These are phyloP conservation scores for Rugalucina vietnamica DNA, from an alignment of 2,888 invertebrate species.

Conservation along the genomic window DNA sequence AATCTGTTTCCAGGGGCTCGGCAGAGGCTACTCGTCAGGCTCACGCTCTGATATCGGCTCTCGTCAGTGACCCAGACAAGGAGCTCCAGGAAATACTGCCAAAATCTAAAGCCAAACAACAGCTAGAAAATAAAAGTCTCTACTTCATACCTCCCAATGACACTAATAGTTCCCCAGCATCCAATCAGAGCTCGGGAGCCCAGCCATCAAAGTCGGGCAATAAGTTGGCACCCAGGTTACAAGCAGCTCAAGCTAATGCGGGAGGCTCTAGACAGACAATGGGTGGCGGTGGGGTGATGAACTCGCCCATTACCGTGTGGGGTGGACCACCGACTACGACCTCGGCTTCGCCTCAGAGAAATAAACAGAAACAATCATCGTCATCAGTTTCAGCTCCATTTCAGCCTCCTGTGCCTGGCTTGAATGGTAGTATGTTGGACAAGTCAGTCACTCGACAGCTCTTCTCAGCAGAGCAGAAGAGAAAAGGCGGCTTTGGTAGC, in stretches of 20 bases:
- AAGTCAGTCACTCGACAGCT: constrained; percentile 80
- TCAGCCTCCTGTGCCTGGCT: constrained; percentile 63
- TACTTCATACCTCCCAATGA: constrained; percentile 64
- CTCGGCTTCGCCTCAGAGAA: constrained; percentile 62
- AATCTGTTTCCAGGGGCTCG: constrained; percentile 90
- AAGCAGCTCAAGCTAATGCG: constrained; percentile 29
- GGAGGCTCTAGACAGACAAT: constrained; percentile 2
- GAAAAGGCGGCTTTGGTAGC: constrained; percentile 60
- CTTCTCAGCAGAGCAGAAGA: constrained; percentile 75
- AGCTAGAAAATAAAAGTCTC: constrained; percentile 58
- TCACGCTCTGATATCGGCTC: constrained; percentile 93
- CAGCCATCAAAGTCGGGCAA: constrained; percentile 46
- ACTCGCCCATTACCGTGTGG: constrained; percentile 59
- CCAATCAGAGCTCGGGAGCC: neutral
- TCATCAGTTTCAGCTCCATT: constrained; percentile 50
- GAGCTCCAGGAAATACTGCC: constrained; percentile 79
- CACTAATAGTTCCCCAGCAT: constrained; percentile 11
- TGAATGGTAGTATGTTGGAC: constrained; percentile 67
- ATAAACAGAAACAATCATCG: constrained; percentile 31
- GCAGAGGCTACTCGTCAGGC: constrained; percentile 97
- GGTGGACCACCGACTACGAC: constrained; percentile 52
- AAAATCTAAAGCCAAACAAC: constrained; percentile 63
- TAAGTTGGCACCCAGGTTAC: constrained; percentile 54
- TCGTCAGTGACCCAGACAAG: constrained; percentile 96
- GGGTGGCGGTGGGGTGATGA: constrained; percentile 27